These are phyloP conservation scores for Drosophila oshimai DNA, from an alignment of 1,140 invertebrate genomes.

Conservation along the genomic window DNA sequence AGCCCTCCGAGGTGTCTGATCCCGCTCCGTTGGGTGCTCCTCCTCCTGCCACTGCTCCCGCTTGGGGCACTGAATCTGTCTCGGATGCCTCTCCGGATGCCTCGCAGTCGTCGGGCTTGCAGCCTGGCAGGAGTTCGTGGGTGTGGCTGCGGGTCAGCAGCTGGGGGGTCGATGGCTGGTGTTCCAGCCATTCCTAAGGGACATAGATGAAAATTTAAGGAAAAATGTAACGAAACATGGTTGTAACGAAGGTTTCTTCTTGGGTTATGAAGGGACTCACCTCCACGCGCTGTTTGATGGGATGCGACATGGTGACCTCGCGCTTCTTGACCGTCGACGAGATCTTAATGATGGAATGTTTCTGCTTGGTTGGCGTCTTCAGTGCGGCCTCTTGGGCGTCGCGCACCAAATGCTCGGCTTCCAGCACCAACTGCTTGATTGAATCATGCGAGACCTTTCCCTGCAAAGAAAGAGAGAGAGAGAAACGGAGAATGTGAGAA, in stretches of 20 bases:
- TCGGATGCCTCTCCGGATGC: constrained; percentile 94
- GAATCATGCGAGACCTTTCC: constrained; percentile 82
- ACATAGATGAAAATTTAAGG: too few relatives aligned
- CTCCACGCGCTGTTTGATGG: constrained; percentile 79
- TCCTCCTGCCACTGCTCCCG: constrained; percentile 8
- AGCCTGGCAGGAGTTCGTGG: constrained; percentile 18
- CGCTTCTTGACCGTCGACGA: constrained; percentile 81
- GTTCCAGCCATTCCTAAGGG: constrained; percentile 77
- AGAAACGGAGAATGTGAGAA: constrained; percentile 8
- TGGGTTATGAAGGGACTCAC: constrained; percentile 35
- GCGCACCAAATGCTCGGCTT: constrained; percentile 82
- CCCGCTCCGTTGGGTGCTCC: constrained; percentile 68
- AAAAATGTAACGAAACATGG: too few relatives aligned
- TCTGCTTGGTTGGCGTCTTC: constrained; percentile 82
- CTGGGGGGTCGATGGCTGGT: constrained; percentile 66
- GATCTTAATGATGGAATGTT: constrained; percentile 80
- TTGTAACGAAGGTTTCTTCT: too few relatives aligned
- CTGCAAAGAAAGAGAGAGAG: constrained; percentile 31
- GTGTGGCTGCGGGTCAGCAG: constrained; percentile 46
- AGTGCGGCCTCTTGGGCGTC: constrained; percentile 73
- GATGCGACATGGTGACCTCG: constrained; percentile 69
- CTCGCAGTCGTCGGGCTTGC: constrained; percentile 86
- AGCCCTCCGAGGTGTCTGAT: constrained; percentile 89
- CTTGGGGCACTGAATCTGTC: constrained; percentile 86
- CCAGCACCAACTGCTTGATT: constrained; percentile 82